These are phyloP conservation scores for Mirounga angustirostris DNA, from an alignment of 2,113 vertebrate species.

Conservation along the genomic window DNA sequence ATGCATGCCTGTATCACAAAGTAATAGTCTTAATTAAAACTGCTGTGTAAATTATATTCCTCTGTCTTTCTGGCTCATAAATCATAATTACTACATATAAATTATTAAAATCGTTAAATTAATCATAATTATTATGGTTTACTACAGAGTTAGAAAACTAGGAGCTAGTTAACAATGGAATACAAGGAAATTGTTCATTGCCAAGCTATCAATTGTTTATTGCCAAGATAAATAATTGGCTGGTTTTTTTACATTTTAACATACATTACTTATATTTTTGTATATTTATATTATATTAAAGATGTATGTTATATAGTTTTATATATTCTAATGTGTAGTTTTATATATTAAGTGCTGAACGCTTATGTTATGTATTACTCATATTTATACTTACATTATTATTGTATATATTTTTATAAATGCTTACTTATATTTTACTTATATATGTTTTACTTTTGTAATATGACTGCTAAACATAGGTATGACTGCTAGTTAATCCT, in stretches of 20 bases:
- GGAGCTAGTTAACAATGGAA: not conserved
- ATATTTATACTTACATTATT: not conserved
- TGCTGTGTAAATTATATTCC: constrained; percentile 33
- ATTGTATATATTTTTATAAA: not conserved
- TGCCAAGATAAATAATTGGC: constrained; percentile 16
- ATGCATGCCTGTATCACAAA: not conserved
- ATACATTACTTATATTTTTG: not conserved
- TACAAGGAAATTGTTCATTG: not conserved
- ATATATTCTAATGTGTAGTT: not conserved
- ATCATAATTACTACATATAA: not conserved
- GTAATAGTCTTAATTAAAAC: not conserved
- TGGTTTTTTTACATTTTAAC: constrained; percentile 6
- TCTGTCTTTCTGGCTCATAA: constrained; percentile 28
- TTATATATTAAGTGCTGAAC: not conserved
- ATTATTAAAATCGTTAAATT: constrained; percentile 44
- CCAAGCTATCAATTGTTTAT: not conserved
- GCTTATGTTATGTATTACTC: not conserved
- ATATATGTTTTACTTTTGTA: constrained; percentile 29
- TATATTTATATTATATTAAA: not conserved
- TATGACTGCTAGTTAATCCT: constrained; percentile 23
- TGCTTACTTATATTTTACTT: not conserved
- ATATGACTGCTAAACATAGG: not conserved
- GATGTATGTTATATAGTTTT: not conserved
- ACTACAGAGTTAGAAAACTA: constrained; percentile 48
- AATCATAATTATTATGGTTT: constrained; percentile 29